Base-by-base conservation (phyloP, 2,888 invertebrate genomes). In the Xanthia togata region DNA sequence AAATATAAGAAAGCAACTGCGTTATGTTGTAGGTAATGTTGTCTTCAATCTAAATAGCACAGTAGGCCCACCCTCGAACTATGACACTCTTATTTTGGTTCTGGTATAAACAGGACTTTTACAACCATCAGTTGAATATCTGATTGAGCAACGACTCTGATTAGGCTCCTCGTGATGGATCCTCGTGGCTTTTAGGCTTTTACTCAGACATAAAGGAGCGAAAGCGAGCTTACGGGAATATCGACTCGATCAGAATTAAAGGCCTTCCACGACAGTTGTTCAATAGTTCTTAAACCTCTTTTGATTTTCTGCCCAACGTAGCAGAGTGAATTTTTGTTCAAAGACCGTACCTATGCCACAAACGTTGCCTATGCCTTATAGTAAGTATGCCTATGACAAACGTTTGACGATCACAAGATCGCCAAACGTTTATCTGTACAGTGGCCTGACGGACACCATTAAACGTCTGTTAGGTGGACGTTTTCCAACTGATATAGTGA, bases 1-100 rank as follows among this genome's bases (percentile, higher is more conserved):
- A 86, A 90, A 89, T 85, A 88, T 81, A 86, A 84, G 84, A 78
- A 82, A 64, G 83, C 82, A 82, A 79, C 83, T 83, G 87, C 67
- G 68, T 73, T 81, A 53, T 72, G 87, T 73, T 73, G 74, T 70
- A 35, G 5, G 71, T 78, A 80, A 73, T 77, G 87, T 71, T 76
- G 63, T 35, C 85, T 50, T 77, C 63, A 65, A 70, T 62, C 9
- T 60, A 47, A 59, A 71, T 38, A 83, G 38, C 44, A 72, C 63
- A 71, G 67, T 73, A 73, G 71, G 65, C 64, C 57, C 78, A 71
- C 31, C 57, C 35, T 76, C 64, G 41, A 47, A 71, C 68, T 70
- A 50, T n/a, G 38, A n/a, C 38, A 26, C 63, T 35, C 35, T 62
- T 26, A 11, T 26, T 63, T 68, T 3, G 35, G 50, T 4, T 38